Evolutionary conservation across 2,113 vertebrate genomes (phyloP).

Genomic region (Rhodinocichla rosea): DNA sequence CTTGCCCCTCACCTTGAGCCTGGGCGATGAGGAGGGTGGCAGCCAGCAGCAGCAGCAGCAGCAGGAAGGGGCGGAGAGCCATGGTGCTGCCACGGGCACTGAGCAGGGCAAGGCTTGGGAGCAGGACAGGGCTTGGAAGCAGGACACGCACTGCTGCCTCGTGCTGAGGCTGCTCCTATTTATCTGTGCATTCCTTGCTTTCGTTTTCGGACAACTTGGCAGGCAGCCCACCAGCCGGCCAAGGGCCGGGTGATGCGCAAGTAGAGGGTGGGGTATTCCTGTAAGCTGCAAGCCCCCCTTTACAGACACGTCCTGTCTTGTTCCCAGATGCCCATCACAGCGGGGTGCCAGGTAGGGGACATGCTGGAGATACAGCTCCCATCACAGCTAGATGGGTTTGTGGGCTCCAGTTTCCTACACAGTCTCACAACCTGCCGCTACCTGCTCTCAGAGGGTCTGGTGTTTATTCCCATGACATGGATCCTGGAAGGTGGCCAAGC

Average conservation of each 20-base stretch:
- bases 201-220: slow-evolving; percentile 42
- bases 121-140: neutral
- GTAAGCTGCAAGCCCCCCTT: neutral
- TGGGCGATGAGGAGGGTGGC: neutral
- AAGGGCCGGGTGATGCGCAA: neutral
- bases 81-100: neutral
- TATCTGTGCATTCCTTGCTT: slow-evolving; percentile 30
- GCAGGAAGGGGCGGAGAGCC: neutral
- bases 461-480: neutral
- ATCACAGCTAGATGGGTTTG: neutral
- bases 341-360: neutral
- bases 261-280: slow-evolving; percentile 24
- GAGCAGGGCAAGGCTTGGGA: neutral
- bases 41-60: neutral
- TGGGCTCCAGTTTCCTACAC: neutral
- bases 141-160: neutral
- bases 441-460: neutral
- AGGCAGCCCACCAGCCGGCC: neutral
- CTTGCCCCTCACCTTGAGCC: neutral
- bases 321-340: neutral
- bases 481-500: neutral
- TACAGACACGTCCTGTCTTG: neutral
- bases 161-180: slow-evolving; percentile 2
- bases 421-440: neutral
- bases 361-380: neutral